A percentile compares a stretch with the other conserved stretches of the same genome.
Evolutionary conservation across 1,140 invertebrate species (phyloP).

Genomic region (Odontomachus brunneus): DNA sequence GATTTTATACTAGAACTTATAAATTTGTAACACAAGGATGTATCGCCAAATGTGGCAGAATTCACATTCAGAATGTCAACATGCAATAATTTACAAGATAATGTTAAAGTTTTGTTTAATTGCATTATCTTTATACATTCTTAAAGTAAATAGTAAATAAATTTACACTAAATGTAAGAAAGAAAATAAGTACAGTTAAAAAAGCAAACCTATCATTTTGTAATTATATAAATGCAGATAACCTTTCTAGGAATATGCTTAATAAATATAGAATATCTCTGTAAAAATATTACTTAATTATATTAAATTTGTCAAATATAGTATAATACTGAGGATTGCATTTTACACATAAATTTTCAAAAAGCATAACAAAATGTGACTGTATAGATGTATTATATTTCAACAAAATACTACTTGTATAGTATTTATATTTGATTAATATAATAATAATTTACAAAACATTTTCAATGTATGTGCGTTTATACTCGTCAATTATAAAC

Average conservation of each 20-base stretch:
- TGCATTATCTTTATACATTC: too few species aligned
- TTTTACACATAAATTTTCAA: not conserved
- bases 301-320: conserved; percentile 27
- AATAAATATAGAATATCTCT: not conserved
- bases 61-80: too few species aligned
- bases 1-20: too few species aligned
- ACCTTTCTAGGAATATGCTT: too few species aligned
- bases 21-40: too few species aligned
- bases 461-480: conserved; percentile 5
- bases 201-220: not conserved
- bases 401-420: not conserved
- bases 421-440: conserved; percentile 7
- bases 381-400: not conserved
- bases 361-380: conserved; percentile 7
- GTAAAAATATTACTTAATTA: conserved; percentile 32
- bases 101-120: too few species aligned
- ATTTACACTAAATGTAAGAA: too few species aligned
- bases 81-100: too few species aligned
- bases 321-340: conserved; percentile 10
- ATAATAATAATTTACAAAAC: not conserved
- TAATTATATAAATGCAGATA: not conserved
- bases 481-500: conserved; percentile 13
- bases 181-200: not conserved
- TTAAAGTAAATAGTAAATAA: too few species aligned
- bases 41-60: too few species aligned